Percentiles rank a stretch among this genome's conserved stretches.
Conservation (phyloP, 2,888 invertebrate genomes). For the Acanthosepion esculentum region DNA sequence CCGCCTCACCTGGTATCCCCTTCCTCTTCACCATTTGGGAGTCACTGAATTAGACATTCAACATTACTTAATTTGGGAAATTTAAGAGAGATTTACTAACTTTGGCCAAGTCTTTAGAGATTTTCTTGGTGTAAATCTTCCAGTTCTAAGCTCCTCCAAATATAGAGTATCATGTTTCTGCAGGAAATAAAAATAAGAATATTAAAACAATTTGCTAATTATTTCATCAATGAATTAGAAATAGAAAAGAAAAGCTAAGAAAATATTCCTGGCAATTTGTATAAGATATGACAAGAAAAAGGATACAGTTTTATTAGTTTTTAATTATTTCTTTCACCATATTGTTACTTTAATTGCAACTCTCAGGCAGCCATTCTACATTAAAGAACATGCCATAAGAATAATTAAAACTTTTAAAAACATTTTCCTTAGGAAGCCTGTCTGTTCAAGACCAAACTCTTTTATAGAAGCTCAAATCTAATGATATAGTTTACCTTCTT, state of each 20-base stretch:
- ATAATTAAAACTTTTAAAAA: too few relatives aligned
- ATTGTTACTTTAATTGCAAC: too few relatives aligned
- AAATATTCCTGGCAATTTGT: neutral
- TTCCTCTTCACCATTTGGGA: neutral
- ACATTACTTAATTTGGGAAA: neutral
- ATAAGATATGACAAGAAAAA: neutral
- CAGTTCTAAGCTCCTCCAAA: constrained; percentile 55
- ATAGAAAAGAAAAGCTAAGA: neutral
- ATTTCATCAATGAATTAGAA: neutral
- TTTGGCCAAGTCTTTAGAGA: constrained; percentile 55
- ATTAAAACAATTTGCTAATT: neutral
- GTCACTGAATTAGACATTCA: neutral
- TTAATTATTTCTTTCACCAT: too few relatives aligned
- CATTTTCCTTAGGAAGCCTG: too few relatives aligned
- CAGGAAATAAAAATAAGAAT: constrained; percentile 23
- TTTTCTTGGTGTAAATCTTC: constrained; percentile 53
- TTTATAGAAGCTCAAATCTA: too few relatives aligned
- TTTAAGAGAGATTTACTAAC: constrained; percentile 46
- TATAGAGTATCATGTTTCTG: constrained; percentile 55
- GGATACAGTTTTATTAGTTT: too few relatives aligned
- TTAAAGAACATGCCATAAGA: too few relatives aligned
- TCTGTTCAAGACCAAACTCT: too few relatives aligned
- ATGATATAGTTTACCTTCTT: too few relatives aligned
- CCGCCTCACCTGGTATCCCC: too few relatives aligned
- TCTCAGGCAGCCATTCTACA: too few relatives aligned